Evolutionary conservation across 2,888 invertebrate species (phyloP).

Genomic region (Drosophila prolongata): DNA sequence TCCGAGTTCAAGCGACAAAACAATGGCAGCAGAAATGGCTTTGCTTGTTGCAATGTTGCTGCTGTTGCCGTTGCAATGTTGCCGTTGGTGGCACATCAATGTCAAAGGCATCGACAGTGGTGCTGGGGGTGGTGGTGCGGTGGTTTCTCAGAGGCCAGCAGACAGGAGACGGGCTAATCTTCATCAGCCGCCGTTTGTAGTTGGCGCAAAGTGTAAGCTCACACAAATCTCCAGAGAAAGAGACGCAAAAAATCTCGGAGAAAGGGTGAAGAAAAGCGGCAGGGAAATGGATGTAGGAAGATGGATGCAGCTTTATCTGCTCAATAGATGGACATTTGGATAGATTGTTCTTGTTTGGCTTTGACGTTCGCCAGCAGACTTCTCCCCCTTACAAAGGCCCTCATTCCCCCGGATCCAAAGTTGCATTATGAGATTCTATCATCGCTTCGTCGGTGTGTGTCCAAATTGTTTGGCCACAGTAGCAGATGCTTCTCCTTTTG

Average conservation of each 20-base stretch:
- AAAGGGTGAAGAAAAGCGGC: constrained; percentile 6
- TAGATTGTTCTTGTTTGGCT: constrained; percentile 80
- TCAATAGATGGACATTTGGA: constrained; percentile 80
- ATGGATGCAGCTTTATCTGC: constrained; percentile 71
- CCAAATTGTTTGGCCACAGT: constrained; percentile 73
- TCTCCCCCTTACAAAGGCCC: constrained; percentile 8
- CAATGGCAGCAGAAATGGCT: constrained; percentile 67
- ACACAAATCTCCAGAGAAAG: constrained; percentile 69
- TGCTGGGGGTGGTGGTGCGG: constrained; percentile 16
- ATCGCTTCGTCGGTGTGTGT: constrained; percentile 66
- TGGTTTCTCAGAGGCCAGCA: constrained; percentile 17
- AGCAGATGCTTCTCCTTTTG: constrained; percentile 40
- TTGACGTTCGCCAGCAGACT: constrained; percentile 57
- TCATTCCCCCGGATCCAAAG: constrained; percentile 7
- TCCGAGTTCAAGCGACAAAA: constrained; percentile 56
- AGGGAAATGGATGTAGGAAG: constrained; percentile 19
- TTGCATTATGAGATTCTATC: constrained; percentile 78
- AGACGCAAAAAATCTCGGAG: background rate
- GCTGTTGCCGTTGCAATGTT: constrained; percentile 12
- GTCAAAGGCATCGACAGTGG: constrained; percentile 47
- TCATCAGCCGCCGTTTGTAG: constrained; percentile 82
- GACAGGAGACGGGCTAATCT: constrained; percentile 71
- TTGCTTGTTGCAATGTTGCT: constrained; percentile 49
- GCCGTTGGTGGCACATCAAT: constrained; percentile 70
- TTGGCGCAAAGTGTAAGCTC: constrained; percentile 76